Evolutionary conservation across 2,113 vertebrate species (phyloP).

Genomic region (Tychaedon coryphoeus): DNA sequence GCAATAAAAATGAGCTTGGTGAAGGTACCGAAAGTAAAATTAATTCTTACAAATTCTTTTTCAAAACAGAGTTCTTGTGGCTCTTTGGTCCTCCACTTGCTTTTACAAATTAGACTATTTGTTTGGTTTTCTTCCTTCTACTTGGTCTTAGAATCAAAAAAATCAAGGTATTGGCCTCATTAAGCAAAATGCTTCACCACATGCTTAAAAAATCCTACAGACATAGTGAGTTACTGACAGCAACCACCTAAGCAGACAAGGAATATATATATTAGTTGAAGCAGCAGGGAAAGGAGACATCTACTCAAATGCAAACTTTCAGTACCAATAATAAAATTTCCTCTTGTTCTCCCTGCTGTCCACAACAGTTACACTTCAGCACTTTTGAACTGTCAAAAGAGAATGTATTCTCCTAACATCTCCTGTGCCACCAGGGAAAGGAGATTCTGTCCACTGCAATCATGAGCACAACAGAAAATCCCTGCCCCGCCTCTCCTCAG

Average conservation of each 20-base stretch:
- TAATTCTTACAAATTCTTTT: not conserved
- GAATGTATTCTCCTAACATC: not conserved
- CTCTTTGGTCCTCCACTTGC: not conserved
- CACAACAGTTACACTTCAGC: not conserved
- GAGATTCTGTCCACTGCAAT: not conserved
- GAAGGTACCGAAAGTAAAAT: not conserved
- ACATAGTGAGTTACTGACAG: not conserved
- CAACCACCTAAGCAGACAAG: not conserved
- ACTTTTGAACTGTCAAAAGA: not conserved
- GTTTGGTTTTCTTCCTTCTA: not conserved
- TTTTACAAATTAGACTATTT: not conserved
- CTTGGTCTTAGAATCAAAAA: not conserved
- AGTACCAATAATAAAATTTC: not conserved
- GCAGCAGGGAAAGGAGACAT: not conserved
- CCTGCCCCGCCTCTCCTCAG: rapidly evolving
- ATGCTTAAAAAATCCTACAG: not conserved
- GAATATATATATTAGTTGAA: not conserved
- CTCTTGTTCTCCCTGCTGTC: not conserved
- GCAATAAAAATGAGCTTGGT: not conserved
- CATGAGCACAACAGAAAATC: not conserved
- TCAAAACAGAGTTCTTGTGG: not conserved
- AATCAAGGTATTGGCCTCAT: not conserved
- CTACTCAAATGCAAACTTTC: not conserved
- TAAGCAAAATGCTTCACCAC: not conserved
- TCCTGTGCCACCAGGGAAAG: not conserved